Base-by-base conservation (phyloP, 2,888 invertebrate species). In the Athripsodes cinereus region DNA sequence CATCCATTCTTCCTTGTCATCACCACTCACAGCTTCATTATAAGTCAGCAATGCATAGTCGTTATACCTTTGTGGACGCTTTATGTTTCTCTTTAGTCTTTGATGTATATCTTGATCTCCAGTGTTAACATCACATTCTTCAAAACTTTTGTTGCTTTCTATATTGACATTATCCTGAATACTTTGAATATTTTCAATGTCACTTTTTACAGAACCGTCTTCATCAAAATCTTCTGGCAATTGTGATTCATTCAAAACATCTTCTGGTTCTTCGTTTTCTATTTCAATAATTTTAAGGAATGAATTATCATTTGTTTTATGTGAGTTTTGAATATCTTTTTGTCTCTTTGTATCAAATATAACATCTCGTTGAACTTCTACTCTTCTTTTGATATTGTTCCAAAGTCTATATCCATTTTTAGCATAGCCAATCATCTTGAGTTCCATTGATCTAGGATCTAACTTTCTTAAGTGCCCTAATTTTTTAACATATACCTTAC, bases 381-480 rank as follows among this genome's bases (percentile, higher is more conserved):
- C 46, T 46, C 18, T 46, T 18, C 18, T 46, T 16, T 11, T 16
- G 16, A 46, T 13, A 16, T 11, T 11, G 46, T 46, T 18, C 46
- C 46, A 46, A 11, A 46, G 46, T 11, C 46, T 11, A 46, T 46
- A 46, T 11, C 46, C 46, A 46, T 46, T 46, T 46, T 11, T 16
- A 46, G 46, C 46, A 46, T 46, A 46, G 46, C 46, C 46, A 13
- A 46, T 46, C 46, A 46, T 46, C 13, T 11, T 46, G 13, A 46
- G 18, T 6, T 11, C 18, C 18, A 16, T 46, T 16, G 16, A 16
- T 18, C 46, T 11, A 16, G 13, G 16, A 16, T 11, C 13, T 16
- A 46, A 46, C 18, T 46, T 46, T 46, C 46, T 18, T 18, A 16
- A 16, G 13, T 18, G 46, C 13, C 18, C 46, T 46, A 16, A 11